These are phyloP conservation scores for Isoperla grammatica DNA, from an alignment of 2,888 invertebrate species.

Conservation along the genomic window DNA sequence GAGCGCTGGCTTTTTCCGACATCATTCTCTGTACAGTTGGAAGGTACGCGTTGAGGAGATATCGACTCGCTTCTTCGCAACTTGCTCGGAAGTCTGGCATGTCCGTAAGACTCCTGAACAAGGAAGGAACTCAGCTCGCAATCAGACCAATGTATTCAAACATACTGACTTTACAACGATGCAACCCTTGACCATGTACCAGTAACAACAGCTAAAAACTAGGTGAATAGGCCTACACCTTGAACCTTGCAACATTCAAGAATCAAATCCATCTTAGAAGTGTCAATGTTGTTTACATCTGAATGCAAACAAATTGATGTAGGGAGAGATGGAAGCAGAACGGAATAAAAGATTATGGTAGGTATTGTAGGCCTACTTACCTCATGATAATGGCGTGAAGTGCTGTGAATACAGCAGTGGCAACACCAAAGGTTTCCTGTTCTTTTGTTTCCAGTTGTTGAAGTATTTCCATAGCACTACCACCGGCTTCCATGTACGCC, in stretches of 20 bases:
- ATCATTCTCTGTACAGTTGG: constrained; percentile 61
- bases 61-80: constrained; percentile 62
- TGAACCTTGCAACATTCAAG: too few relatives aligned
- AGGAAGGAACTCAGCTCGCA: too few relatives aligned
- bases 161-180: too few relatives aligned
- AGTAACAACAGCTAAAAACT: too few relatives aligned
- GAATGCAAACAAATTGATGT: too few relatives aligned
- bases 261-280: too few relatives aligned
- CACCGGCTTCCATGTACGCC: constrained; percentile 63
- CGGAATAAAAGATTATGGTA: too few relatives aligned
- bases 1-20: constrained; percentile 55
- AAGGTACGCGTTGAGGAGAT: constrained; percentile 62
- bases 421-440: constrained; percentile 53
- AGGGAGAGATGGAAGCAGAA: too few relatives aligned
- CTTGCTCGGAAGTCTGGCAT: constrained; percentile 54
- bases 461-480: constrained; percentile 64
- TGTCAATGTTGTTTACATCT: too few relatives aligned
- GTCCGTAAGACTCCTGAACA: constrained; percentile 54
- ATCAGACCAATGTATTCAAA: too few relatives aligned
- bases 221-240: not conserved
- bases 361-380: too few relatives aligned
- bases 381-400: constrained; percentile 61
- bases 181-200: too few relatives aligned
- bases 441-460: constrained; percentile 57
- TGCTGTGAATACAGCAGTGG: constrained; percentile 57